phyloP scores from a whole-genome alignment of 1,140 invertebrate genomes.

The Pseudomyrmex cubaensis region DNA sequence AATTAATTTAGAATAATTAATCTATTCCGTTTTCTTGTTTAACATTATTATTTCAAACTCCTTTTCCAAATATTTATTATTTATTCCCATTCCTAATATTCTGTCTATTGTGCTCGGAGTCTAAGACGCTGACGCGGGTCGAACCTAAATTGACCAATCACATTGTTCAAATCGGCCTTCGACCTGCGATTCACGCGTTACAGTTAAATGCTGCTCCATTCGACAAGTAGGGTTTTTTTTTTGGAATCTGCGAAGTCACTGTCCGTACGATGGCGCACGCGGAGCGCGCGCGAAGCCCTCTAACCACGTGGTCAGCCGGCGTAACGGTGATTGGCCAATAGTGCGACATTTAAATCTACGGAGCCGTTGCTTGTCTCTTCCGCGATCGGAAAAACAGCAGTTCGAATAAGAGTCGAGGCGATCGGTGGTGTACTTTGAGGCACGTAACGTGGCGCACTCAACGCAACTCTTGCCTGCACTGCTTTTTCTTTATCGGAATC shows the following conservation, averaged over 20 bases:
- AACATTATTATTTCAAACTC: no score
- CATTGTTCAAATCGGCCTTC: no score
- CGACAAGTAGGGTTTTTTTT: no score
- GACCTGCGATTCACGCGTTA: no score
- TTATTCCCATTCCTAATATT: no score
- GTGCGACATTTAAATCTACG: conserved; percentile 69
- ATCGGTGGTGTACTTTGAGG: background rate
- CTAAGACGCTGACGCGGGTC: no score
- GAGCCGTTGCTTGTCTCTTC: conserved; percentile 70
- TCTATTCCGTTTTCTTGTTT: no score
- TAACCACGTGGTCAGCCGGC: conserved; percentile 51
- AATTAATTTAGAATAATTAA: no score
- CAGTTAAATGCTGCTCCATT: no score
- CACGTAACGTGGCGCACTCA: background rate
- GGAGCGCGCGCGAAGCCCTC: background rate
- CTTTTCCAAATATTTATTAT: no score
- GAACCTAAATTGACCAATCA: no score
- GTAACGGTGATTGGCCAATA: conserved; percentile 60
- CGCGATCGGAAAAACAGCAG: conserved; percentile 60
- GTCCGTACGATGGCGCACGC: background rate
- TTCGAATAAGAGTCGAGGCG: conserved; percentile 60
- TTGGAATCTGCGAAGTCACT: background rate
- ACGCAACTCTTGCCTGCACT: background rate
- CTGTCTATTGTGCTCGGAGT: no score
- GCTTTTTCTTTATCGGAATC: background rate